Base-by-base conservation (phyloP, 2,113 vertebrate genomes). In the Tachuris rubrigastra region DNA sequence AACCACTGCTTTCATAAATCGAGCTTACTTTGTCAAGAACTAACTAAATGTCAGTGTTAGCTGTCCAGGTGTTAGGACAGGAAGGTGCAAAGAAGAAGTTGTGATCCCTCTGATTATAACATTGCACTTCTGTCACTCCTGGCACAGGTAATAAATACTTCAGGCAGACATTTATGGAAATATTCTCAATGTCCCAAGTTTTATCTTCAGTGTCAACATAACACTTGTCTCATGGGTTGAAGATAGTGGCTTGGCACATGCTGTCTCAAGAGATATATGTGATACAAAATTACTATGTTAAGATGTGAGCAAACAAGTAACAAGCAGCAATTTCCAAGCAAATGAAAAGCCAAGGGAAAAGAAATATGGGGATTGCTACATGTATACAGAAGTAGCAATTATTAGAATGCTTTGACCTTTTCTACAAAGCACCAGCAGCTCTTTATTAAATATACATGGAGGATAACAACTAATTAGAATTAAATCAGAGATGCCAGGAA, bases 31-130 rank as follows among this genome's bases (percentile, higher is more conserved):
- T 81, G 80, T 92, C 83, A 90, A 92, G 85, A 94, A 6, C 72
- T 78, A 78, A n/a, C 95, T 89, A 93, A 94, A 96, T 95, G 73
- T 90, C 95, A 92, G 35, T 68, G 68, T 93, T 92, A 86, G 56
- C 56, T 78, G 83, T 65, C 65, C 73, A 75, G 65, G 73, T 89
- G 66, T 90, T 92, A 93, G 76, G 46, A 66, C 52, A 69, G 67
- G 69, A 93, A 89, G 31, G 46, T 89, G 66, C 41, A 92, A 78
- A 86, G 58, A 85, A 63, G 63, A 90, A 82, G 60, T 23, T 85
- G 67, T 55, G 59, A 60, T 91, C 21, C 10, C 27, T 76, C 55
- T 91, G 89, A 88, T 87, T 83, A 47, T 63, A 87, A 37, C 2
- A 2, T 90, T 92, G 14, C 81, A 33, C 9, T 83, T 88, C 59